Evolutionary conservation across 64 coral and sea anemone species (phyloP).

Genomic region (Dendronephthya gigantea): DNA sequence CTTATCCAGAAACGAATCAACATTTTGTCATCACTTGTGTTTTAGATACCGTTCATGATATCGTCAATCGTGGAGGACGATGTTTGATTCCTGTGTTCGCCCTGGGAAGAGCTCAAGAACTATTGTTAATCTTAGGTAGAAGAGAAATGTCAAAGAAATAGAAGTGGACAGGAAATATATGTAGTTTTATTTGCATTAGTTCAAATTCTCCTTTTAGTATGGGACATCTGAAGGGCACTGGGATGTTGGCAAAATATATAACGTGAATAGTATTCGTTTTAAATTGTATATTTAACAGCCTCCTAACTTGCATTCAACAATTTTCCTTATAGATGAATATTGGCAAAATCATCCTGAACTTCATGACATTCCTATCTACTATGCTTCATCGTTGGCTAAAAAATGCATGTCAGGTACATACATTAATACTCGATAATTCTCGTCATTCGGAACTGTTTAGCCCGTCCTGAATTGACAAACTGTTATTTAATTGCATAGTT

Average conservation of each 20-base stretch:
- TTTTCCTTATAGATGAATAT: slow-evolving; percentile 63
- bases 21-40: neutral
- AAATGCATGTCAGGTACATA: slow-evolving; percentile 99
- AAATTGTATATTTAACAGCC: too few species aligned
- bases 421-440: too few species aligned
- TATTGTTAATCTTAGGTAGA: slow-evolving; percentile 89
- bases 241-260: too few species aligned
- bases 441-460: neutral
- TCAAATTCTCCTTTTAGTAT: too few species aligned
- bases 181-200: too few species aligned
- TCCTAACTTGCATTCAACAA: too few species aligned
- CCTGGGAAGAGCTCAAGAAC: slow-evolving; percentile 86
- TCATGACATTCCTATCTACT: slow-evolving; percentile 97
- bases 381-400: slow-evolving; percentile 92
- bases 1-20: neutral
- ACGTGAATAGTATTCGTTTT: too few species aligned
- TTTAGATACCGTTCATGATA: slow-evolving; percentile 93
- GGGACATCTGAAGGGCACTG: too few species aligned
- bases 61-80: slow-evolving; percentile 90
- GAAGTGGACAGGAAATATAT: neutral
- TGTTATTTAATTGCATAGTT: slow-evolving; percentile 44
- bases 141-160: neutral
- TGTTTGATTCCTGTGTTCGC: slow-evolving; percentile 99
- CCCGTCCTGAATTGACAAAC: too few species aligned
- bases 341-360: slow-evolving; percentile 99